Conservation (phyloP, 2,888 invertebrate genomes). For the Dorcus hopei region DNA sequence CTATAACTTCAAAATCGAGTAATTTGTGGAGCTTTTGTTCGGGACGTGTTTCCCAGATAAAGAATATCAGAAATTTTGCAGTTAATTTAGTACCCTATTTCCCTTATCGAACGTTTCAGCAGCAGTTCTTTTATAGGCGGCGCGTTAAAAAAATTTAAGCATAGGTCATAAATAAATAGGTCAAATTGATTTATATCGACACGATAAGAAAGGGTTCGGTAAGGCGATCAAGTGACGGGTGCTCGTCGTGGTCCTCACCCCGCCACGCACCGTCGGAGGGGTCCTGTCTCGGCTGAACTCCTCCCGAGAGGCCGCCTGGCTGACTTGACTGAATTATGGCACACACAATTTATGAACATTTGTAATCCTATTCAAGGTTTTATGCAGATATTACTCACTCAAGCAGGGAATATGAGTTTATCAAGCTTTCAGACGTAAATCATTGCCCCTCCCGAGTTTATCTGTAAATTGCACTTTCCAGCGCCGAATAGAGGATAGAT, state of each 20-base stretch:
- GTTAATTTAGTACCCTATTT: no score
- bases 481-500: conserved; percentile 36
- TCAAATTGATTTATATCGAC: conserved; percentile 22
- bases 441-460: conserved; percentile 57
- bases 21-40: no score
- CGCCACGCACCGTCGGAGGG: conserved; percentile 16
- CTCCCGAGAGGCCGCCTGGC: conserved; percentile 27
- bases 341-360: conserved; percentile 52
- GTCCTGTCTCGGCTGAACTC: conserved; percentile 21
- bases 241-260: conserved; percentile 16
- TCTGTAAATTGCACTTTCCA: conserved; percentile 66
- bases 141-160: not conserved
- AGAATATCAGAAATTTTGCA: no score
- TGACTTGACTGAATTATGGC: conserved; percentile 49
- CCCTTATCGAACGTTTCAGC: no score
- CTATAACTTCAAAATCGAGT: no score
- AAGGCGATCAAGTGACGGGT: conserved; percentile 20
- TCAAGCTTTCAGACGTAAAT: conserved; percentile 68
- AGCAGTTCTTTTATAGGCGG: no score
- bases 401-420: conserved; percentile 53
- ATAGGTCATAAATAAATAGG: conserved; percentile 19
- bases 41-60: no score
- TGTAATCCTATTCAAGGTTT: conserved; percentile 54
- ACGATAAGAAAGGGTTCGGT: conserved; percentile 21
- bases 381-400: conserved; percentile 53